Evolutionary conservation across 2,797 vertebrate species (phyloP), one percentile per base, ranked within the genome.

Genomic region (Pangasius krempfi): DNA sequence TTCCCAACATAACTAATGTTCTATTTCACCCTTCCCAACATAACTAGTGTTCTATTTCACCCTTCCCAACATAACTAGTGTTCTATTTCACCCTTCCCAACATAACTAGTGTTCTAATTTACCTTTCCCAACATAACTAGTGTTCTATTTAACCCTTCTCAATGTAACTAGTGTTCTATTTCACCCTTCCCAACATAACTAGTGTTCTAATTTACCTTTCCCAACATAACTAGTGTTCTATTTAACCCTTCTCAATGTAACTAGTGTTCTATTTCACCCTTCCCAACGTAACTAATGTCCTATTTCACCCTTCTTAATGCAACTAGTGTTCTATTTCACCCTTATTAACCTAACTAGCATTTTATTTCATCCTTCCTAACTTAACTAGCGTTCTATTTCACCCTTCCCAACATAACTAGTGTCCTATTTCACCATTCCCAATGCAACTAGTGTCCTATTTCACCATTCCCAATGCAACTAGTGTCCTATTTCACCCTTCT

Each of bases 241-340:
- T 58, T 22, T 58, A 5, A 22, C 56, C 56, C 1, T n/a, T 30
- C n/a, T 14, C 13, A 68, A 16, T 1, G 0, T 33, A 68, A 68
- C 66, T 68, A 14, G 4, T 2, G 4, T 6, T 12, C 30, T 16
- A 33, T 14, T 66, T n/a, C n/a, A 66, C 64, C 64, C 0, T 33
- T 30, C 4, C n/a, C n/a, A 30, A 30, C 0, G 0, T 33, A 68
- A 68, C 64, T 5, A 66, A n/a, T 5, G 2, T 3, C 1, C 68
- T 18, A 16, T 16, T 68, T 68, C 0, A 30, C 64, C n/a, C 1
- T 68, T 30, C 2, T 0, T 3, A 64, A 16, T 3, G 0, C 9
- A 60, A 60, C 58, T 58, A 58, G 20, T 9, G 60, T 27, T 1
- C 9, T 27, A 3, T 64, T 64, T 64, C 8, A 27, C 60, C 60